phyloP scores from a whole-genome alignment of 2,797 vertebrate genomes.

The Melanotaenia trifasciata region DNA sequence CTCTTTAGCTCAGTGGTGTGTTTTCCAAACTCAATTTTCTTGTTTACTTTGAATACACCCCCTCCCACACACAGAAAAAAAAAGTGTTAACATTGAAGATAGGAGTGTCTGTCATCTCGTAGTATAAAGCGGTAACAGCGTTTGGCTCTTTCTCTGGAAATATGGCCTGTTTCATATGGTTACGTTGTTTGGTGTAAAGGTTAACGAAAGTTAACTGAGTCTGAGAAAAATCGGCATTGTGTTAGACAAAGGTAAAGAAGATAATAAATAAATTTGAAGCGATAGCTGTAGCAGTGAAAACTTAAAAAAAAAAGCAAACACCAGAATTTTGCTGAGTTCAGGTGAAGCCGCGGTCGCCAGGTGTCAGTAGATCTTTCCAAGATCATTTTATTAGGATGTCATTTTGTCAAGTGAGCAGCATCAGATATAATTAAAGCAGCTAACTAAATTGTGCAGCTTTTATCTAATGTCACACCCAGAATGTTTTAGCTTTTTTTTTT shows the following conservation, averaged over 20 bases:
- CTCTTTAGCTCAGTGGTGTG: no score
- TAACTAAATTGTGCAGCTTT: constrained; percentile 2
- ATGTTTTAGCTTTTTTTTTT: background rate
- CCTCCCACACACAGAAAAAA: no score
- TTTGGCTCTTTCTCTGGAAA: no score
- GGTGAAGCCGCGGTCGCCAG: constrained; percentile 40
- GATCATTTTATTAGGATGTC: background rate
- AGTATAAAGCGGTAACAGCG: no score
- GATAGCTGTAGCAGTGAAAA: background rate
- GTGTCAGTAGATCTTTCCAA: constrained; percentile 53
- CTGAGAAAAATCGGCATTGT: background rate
- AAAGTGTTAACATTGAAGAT: no score
- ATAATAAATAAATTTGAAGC: background rate
- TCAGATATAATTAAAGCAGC: background rate
- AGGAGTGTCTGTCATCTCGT: no score
- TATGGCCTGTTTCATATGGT: no score
- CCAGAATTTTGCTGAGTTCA: background rate
- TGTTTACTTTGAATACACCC: no score
- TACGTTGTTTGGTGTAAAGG: no score
- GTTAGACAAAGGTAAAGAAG: background rate
- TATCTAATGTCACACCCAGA: background rate
- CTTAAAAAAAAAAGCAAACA: background rate
- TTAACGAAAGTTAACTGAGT: background rate
- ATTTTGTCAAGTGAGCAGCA: background rate
- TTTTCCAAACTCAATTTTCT: no score